phyloP scores from a whole-genome alignment of 2,888 invertebrate genomes.

The Salticus scenicus region DNA sequence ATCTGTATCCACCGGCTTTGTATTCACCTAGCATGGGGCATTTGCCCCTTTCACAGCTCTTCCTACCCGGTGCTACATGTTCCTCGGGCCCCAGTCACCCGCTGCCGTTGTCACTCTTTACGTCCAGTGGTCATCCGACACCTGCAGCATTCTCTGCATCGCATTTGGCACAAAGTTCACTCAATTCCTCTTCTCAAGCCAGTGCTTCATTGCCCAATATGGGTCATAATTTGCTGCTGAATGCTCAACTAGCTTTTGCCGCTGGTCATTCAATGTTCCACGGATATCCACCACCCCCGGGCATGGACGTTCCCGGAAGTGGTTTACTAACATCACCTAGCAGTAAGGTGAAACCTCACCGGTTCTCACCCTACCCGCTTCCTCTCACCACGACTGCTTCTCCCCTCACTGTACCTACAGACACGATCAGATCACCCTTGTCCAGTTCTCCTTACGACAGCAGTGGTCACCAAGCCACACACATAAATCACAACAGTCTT shows the following conservation, averaged over 20 bases:
- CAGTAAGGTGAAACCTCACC: slow-evolving; percentile 79
- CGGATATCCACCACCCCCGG: slow-evolving; percentile 77
- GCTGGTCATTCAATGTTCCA: slow-evolving; percentile 90
- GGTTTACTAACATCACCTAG: slow-evolving; percentile 75
- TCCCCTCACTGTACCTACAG: slow-evolving; percentile 49
- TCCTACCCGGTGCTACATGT: slow-evolving; percentile 71
- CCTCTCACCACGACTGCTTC: slow-evolving; percentile 73
- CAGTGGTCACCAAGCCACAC: slow-evolving; percentile 17
- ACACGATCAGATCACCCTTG: slow-evolving; percentile 45
- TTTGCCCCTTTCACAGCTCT: slow-evolving; percentile 73
- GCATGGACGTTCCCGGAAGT: not conserved
- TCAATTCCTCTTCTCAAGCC: slow-evolving; percentile 69
- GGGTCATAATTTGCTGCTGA: slow-evolving; percentile 89
- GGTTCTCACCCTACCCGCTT: slow-evolving; percentile 92
- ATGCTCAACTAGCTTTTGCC: slow-evolving; percentile 90
- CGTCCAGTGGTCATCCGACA: slow-evolving; percentile 79
- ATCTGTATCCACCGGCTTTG: slow-evolving; percentile 91
- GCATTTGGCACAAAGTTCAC: slow-evolving; percentile 51
- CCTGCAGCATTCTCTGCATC: slow-evolving; percentile 74
- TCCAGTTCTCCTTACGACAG: slow-evolving; percentile 54
- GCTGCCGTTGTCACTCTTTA: slow-evolving; percentile 74
- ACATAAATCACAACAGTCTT: slow-evolving; percentile 45
- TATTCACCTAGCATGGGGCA: slow-evolving; percentile 81
- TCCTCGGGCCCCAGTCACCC: slow-evolving; percentile 72
- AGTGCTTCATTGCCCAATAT: slow-evolving; percentile 73